Evolutionary conservation across 2,797 vertebrate genomes (phyloP), one percentile per base, ranked within the genome.

Genomic region (Chrysocyon brachyurus): DNA sequence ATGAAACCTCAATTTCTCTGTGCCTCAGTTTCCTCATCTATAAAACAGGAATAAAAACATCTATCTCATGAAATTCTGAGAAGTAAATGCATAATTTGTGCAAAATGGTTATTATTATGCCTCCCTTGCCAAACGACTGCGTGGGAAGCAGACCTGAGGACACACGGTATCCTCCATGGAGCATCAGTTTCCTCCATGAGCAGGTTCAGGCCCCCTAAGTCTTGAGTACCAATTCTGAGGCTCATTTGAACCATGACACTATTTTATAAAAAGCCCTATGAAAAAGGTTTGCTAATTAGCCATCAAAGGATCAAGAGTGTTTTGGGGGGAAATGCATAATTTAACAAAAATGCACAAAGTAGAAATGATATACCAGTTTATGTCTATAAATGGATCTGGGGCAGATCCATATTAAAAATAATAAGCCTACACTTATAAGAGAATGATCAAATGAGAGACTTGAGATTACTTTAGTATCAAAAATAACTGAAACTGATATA

Each of bases 281-380:
- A 52, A 75, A 92, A 90, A 90, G 24, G 5, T 90, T 92, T 88
- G 64, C 40, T 59, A 91, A 64, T 73, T 94, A 91, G 64, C 36
- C 36, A 73, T 72, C 31, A 61, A 79, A 82, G 49, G 36, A 88
- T 33, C 84, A 64, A 73, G 49, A 94, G 6, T n/a, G 79, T 63
- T 83, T 87, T 1, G 24, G 28, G 46, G 28, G 4, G 24, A 56
- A 28, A 59, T 6, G 19, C 1, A 22, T 16, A 61, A 83, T 77
- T 73, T 73, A 72, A 89, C 6, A 9, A 72, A 83, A 91, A 63
- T 63, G 10, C 40, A 70, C 22, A 77, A 87, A 95, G 83, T 14
- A 57, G 24, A 93, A 95, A 82, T 46, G 89, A 81, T 5, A 6
- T 28, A 70, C 7, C 64, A 26, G 31, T 73, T 31, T 59, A 54